phyloP scores from a whole-genome alignment of 2,113 vertebrate genomes.

The Rissa tridactyla region DNA sequence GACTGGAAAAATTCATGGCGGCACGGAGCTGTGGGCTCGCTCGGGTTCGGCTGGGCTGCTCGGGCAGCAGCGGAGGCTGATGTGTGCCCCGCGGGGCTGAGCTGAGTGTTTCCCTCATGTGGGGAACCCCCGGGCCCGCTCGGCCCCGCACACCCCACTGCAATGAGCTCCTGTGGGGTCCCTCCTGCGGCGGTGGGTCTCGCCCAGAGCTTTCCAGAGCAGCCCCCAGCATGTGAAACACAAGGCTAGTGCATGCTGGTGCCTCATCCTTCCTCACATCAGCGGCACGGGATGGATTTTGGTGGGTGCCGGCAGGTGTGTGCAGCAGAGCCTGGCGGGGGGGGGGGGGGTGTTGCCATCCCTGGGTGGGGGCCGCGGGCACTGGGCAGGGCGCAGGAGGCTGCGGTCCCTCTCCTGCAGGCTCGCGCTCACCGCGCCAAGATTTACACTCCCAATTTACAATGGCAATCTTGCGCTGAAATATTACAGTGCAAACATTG shows the following conservation, averaged over 20 bases:
- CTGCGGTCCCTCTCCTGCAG: background rate
- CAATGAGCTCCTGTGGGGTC: background rate
- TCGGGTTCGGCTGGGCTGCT: fast-evolving
- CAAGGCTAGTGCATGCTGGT: fast-evolving
- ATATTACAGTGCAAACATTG: background rate
- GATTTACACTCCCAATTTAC: background rate
- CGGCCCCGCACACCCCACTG: background rate
- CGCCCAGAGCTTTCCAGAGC: background rate
- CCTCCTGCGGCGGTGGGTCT: background rate
- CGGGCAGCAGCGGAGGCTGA: background rate
- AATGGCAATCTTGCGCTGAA: background rate
- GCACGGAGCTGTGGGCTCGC: background rate
- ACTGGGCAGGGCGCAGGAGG: fast-evolving
- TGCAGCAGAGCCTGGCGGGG: background rate
- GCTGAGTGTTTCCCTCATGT: background rate
- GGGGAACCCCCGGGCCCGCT: background rate
- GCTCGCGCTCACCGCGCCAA: background rate
- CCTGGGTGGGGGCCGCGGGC: background rate
- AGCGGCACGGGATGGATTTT: background rate
- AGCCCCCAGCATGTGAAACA: background rate
- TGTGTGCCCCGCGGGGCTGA: background rate
- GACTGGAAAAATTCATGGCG: background rate
- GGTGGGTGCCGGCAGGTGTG: background rate
- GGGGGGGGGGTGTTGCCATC: background rate
- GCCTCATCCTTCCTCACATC: background rate